Percentiles rank a stretch among this genome's conserved stretches.
Evolutionary conservation across 2,888 invertebrate species (phyloP).

Genomic region (Resseliella maxima): DNA sequence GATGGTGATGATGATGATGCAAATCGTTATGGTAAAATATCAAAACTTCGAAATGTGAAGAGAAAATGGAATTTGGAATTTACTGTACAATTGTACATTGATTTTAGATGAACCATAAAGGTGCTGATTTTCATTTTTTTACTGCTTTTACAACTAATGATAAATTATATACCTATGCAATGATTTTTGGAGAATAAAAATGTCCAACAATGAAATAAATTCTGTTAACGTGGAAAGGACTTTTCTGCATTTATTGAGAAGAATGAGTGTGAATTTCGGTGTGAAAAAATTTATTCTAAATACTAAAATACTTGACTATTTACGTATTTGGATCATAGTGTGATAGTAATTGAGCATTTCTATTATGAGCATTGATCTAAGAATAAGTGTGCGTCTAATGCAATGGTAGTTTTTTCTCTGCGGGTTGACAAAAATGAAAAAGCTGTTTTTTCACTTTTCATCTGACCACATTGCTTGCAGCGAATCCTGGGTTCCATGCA

Average conservation of each 20-base stretch:
- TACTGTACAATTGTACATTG: neutral
- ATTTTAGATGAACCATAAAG: slow-evolving; percentile 11
- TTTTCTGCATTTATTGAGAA: too few relatives aligned
- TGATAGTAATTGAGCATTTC: neutral
- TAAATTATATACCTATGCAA: neutral
- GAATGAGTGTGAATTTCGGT: neutral
- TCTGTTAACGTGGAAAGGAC: neutral
- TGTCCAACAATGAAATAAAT: neutral
- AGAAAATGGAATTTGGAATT: neutral
- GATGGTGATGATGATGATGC: slow-evolving; percentile 43
- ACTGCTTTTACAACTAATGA: neutral
- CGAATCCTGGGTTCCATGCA: neutral
- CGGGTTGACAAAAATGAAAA: neutral
- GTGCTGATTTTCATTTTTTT: slow-evolving; percentile 22
- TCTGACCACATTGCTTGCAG: neutral
- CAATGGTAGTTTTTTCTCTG: neutral
- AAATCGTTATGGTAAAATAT: neutral
- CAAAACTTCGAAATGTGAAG: neutral
- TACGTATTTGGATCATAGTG: neutral
- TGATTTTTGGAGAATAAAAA: neutral
- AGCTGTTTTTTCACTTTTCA: neutral
- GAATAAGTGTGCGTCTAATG: neutral
- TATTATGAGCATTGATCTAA: neutral
- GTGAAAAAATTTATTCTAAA: neutral
- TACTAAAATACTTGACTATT: neutral